Conservation (phyloP, 2,797 vertebrate genomes). For the Falco concolor region DNA sequence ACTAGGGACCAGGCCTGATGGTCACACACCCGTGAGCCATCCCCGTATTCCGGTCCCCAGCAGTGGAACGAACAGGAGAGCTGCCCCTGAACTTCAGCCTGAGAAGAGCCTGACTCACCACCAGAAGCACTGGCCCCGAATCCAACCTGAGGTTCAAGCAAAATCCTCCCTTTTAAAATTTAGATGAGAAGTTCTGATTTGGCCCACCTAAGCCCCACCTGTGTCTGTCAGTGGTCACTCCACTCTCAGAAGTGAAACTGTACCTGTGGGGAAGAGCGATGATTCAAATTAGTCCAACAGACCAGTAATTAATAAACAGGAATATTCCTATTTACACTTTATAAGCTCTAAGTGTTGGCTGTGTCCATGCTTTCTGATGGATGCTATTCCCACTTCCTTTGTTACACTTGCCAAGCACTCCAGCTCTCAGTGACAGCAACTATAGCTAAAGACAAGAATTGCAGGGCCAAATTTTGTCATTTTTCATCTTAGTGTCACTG, state of each 20-base stretch:
- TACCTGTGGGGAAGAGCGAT: background rate
- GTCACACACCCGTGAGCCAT: background rate
- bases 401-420: background rate
- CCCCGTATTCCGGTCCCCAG: background rate
- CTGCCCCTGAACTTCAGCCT: background rate
- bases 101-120: background rate
- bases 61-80: background rate
- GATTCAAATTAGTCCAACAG: background rate
- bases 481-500: background rate
- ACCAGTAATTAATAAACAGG: background rate
- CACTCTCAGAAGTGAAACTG: background rate
- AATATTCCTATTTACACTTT: background rate
- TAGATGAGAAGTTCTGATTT: background rate
- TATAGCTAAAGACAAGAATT: background rate
- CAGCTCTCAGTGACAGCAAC: background rate
- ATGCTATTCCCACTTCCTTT: background rate
- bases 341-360: background rate
- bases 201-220: background rate
- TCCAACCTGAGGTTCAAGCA: background rate
- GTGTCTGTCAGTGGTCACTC: background rate
- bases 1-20: rapidly evolving
- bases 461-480: background rate
- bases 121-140: background rate
- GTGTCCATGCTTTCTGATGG: background rate
- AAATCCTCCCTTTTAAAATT: background rate